Conservation (phyloP, 2,113 vertebrate species). For the Piprites chloris region DNA sequence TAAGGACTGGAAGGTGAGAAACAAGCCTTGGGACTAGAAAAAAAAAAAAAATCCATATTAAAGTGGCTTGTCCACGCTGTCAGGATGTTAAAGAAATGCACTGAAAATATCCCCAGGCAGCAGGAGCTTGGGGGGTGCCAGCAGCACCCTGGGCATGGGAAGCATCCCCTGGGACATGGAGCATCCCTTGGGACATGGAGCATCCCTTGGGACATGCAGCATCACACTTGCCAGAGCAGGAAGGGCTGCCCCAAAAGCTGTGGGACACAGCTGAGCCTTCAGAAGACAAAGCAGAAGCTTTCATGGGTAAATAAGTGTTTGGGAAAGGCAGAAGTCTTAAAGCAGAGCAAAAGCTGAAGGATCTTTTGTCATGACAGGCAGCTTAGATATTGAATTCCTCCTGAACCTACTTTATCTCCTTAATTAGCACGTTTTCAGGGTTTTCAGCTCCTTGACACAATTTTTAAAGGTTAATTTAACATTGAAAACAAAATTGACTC, state of each 20-base stretch:
- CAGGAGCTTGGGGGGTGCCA: neutral
- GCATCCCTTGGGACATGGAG: neutral
- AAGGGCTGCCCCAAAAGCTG: neutral
- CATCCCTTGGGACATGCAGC: neutral
- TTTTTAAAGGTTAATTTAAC: constrained; percentile 55
- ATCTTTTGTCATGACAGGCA: neutral
- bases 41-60: rapidly evolving
- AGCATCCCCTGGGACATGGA: neutral
- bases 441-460: constrained; percentile 19
- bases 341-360: neutral
- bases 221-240: neutral
- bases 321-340: neutral
- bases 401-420: constrained; percentile 27
- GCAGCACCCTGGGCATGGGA: neutral
- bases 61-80: neutral
- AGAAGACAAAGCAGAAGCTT: neutral
- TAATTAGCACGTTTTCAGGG: constrained; percentile 15
- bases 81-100: neutral
- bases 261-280: neutral
- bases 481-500: constrained; percentile 32
- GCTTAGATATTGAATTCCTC: constrained; percentile 1
- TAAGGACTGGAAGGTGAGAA: neutral
- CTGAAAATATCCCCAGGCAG: neutral
- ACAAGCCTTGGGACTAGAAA: neutral
- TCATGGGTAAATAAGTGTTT: neutral